Base-by-base conservation (phyloP, 2,888 invertebrate genomes). In the Cerastis leucographa region DNA sequence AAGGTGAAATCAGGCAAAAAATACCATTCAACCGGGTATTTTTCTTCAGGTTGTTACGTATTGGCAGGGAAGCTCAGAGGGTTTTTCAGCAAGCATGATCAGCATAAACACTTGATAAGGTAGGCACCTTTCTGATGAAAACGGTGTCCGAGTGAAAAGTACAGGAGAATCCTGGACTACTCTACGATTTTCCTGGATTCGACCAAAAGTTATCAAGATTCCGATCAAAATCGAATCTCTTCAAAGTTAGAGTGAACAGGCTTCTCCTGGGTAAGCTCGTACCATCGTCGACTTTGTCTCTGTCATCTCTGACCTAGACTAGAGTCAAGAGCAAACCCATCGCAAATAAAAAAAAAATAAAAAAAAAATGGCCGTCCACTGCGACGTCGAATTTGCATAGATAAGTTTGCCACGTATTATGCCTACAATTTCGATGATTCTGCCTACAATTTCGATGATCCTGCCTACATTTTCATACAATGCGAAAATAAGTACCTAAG, bases 1-100 rank as follows among this genome's bases (percentile, higher is more conserved):
- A 17, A 70, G 35, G 44, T 59, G 25, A 44, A 51, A 70, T 35
- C 17, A 59, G 22, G 0, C 8, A n/a, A 77, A 70, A 74, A 66
- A 35, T 35, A 25, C 1, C 17, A 11, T 8, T 59, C 7, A 3
- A 42, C 22, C 62, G 22, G 51, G n/a, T 56, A 19, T 72, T 42
- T 29, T 49, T 49, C 8, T n/a, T n/a, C n/a, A n/a, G 1, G 12
- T 11, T 62, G 42, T 35, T 42, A 29, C 17, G 35, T 1, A 17
- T 14, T 14, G 56, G 7, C 9, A 11, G 0, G 54, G n/a, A 9
- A 11, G 1, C 14, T 2, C 14, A 14, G 17, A 56, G 1, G 12
- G 14, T 2, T 56, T 25, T 56, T 56, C 7, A 56, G 56, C 25
- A 56, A 22, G 1, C 14, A 12, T 6, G 12, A n/a, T n/a, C n/a